Evolutionary conservation across 2,888 invertebrate species (phyloP).

Genomic region (Gnatocerus cornutus): DNA sequence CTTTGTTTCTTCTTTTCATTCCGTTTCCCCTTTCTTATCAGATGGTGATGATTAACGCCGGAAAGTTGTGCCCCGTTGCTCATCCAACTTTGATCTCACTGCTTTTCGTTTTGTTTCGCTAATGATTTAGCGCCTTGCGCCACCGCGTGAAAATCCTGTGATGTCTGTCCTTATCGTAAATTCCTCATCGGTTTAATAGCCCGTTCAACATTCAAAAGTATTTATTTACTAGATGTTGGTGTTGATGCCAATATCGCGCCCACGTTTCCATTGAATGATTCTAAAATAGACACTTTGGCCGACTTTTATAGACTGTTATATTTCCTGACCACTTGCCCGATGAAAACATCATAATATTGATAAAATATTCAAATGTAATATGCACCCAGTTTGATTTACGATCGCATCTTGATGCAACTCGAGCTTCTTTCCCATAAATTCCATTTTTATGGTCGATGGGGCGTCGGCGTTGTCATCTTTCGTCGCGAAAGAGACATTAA

Average conservation of each 20-base stretch:
- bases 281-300: conserved; percentile 57
- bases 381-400: conserved; percentile 38
- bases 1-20: not conserved
- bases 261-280: conserved; percentile 56
- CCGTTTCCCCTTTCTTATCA: not conserved
- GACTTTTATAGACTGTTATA: conserved; percentile 56
- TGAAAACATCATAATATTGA: conserved; percentile 53
- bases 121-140: conserved; percentile 9
- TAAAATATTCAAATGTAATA: conserved; percentile 40
- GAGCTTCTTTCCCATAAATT: conserved; percentile 29
- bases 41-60: too few relatives aligned
- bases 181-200: conserved; percentile 42
- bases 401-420: conserved; percentile 11
- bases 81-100: not conserved
- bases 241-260: conserved; percentile 57
- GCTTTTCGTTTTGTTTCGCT: conserved; percentile 4
- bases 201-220: conserved; percentile 41
- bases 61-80: not conserved
- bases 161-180: conserved; percentile 33
- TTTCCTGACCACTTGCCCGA: conserved; percentile 51
- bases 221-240: conserved; percentile 56
- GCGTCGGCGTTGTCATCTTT: conserved; percentile 8
- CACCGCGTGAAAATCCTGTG: conserved; percentile 10
- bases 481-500: conserved; percentile 17
- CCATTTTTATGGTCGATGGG: conserved; percentile 28